Evolutionary conservation across 2,888 invertebrate genomes (phyloP), one percentile per base, ranked within the genome.

Genomic region (Habroteleia sp.): DNA sequence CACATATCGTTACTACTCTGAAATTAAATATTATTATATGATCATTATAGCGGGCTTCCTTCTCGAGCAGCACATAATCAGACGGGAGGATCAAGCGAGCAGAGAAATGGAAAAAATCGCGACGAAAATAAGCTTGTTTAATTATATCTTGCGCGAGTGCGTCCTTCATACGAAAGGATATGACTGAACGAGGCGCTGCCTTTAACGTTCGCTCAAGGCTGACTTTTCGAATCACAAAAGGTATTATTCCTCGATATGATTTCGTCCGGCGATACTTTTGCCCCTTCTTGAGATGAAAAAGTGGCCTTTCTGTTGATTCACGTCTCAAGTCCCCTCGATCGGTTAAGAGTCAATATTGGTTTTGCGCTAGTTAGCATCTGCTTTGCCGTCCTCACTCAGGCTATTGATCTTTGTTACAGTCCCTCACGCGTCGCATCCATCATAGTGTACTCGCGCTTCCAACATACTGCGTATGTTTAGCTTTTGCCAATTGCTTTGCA

Each of bases 291-390:
- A 13, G 50, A 50, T 56, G 41, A 68, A 68, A 58, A 68, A 60
- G 27, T 52, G 50, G 42, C 58, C 42, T 58, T 35, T 68, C 58
- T 54, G 48, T 68, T 68, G 48, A 68, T 68, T 68, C 48, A 41
- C 56, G 39, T 68, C 56, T 48, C 66, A 44, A 68, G 41, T 56
- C 42, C 14, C 66, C 20, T 39, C 33, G 31, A 16, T 54, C 20
- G 33, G 33, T 17, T 7, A 2, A 27, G 81, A 81, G 81, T 79
- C 83, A 84, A 84, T 83, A 84, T 84, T 83, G 78, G 77, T 80
- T 80, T 83, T 84, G 79, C 74, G 81, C 82, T 81, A 84, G 81
- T 83, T 83, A 82, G 81, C 78, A 79, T 79, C 66, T 77, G 81
- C 80, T 77, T 63, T 73, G 78, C 80, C 80, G 82, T 82, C 77